Conservation (phyloP, 2,113 vertebrate species). For the Nibea albiflora region DNA sequence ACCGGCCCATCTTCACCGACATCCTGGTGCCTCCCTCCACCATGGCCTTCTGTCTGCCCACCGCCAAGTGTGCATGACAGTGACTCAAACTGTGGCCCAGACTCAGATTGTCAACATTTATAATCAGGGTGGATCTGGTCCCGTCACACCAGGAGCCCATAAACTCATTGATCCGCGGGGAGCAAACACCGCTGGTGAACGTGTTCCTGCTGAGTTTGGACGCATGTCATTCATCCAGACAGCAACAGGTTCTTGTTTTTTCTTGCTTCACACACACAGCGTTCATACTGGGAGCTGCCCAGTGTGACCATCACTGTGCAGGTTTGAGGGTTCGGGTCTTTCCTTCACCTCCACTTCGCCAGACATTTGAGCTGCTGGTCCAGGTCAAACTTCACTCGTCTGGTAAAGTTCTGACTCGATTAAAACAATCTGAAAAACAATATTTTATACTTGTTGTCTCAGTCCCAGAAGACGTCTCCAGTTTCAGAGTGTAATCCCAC, state of each 20-base stretch:
- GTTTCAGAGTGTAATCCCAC: no score
- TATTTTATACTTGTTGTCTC: not conserved
- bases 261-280: not conserved
- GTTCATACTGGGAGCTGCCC: not conserved
- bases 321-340: not conserved
- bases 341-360: not conserved
- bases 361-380: constrained; percentile 18
- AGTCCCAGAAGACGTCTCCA: no score
- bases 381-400: not conserved
- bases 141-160: not conserved
- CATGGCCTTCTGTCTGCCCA: constrained; percentile 90
- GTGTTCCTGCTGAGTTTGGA: not conserved
- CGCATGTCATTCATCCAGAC: not conserved
- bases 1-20: constrained; percentile 91
- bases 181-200: not conserved
- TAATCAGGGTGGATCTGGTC: not conserved
- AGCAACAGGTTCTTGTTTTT: not conserved
- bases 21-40: constrained; percentile 88
- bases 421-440: not conserved
- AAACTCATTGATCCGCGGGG: not conserved
- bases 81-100: no score
- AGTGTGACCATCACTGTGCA: not conserved
- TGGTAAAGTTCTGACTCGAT: not conserved
- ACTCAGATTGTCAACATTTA: not conserved
- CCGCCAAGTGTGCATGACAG: constrained; percentile 90